These are phyloP conservation scores for Caenorhabditis briggsae DNA, from an alignment of 1,140 invertebrate genomes.

Conservation along the genomic window DNA sequence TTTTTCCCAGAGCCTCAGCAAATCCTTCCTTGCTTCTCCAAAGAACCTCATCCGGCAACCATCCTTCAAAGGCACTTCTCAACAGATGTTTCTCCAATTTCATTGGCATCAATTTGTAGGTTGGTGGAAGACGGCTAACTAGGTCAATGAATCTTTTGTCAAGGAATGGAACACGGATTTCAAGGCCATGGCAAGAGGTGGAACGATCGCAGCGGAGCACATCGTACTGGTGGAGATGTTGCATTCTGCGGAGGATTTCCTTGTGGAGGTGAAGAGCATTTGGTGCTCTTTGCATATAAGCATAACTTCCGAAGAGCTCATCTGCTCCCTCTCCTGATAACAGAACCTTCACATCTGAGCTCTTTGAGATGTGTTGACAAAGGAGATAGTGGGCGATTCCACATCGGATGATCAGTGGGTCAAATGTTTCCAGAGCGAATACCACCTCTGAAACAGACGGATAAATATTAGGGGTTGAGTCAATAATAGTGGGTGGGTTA, in stretches of 20 bases:
- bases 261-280: constrained; percentile 73
- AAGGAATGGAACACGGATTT: constrained; percentile 77
- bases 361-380: constrained; percentile 74
- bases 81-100: constrained; percentile 75
- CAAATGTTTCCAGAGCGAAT: constrained; percentile 77
- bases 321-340: constrained; percentile 76
- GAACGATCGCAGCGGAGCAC: constrained; percentile 75
- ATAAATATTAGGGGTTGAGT: background rate
- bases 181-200: constrained; percentile 77
- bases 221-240: constrained; percentile 76
- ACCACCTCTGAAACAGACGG: constrained; percentile 72
- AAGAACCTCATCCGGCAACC: constrained; percentile 75
- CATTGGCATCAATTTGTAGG: constrained; percentile 72
- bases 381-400: constrained; percentile 76
- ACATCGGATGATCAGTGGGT: constrained; percentile 76
- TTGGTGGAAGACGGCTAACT: constrained; percentile 72
- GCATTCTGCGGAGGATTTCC: constrained; percentile 74
- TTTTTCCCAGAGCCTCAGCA: constrained; percentile 75
- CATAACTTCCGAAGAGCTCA: constrained; percentile 77
- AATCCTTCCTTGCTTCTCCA: constrained; percentile 77
- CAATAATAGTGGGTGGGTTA: constrained; percentile 35
- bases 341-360: constrained; percentile 76
- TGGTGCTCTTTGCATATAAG: constrained; percentile 77
- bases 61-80: constrained; percentile 73
- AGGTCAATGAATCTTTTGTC: constrained; percentile 77